Conservation (phyloP, 2,888 invertebrate genomes). For the Pseudoips prasinana region DNA sequence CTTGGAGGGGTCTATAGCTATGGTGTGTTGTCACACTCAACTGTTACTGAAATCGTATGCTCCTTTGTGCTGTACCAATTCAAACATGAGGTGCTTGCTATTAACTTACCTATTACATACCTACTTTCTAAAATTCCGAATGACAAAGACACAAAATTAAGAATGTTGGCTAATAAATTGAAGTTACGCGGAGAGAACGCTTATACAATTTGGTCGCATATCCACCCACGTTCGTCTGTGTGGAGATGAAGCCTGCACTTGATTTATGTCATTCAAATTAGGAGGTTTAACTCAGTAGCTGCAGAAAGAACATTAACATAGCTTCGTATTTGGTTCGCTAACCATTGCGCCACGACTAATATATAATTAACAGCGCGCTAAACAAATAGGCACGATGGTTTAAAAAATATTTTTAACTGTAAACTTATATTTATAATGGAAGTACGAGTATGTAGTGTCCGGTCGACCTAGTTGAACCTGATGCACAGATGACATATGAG, state of each 20-base stretch:
- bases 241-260: slow-evolving; percentile 46
- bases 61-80: too few relatives aligned
- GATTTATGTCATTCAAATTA: slow-evolving; percentile 49
- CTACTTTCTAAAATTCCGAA: slow-evolving; percentile 35
- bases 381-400: too few relatives aligned
- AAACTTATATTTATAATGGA: slow-evolving; percentile 10
- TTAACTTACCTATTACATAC: slow-evolving; percentile 14
- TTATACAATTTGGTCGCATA: slow-evolving; percentile 34
- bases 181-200: slow-evolving; percentile 4
- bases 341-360: too few relatives aligned
- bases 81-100: slow-evolving; percentile 15
- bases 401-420: background rate
- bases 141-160: background rate
- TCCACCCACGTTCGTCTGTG: slow-evolving; percentile 50
- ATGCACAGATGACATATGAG: slow-evolving; percentile 67
- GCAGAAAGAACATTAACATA: background rate
- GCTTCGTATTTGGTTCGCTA: too few relatives aligned
- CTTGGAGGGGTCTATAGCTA: too few relatives aligned
- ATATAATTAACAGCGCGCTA: too few relatives aligned
- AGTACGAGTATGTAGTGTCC: slow-evolving; percentile 49
- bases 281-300: slow-evolving; percentile 35
- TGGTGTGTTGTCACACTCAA: too few relatives aligned
- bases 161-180: too few relatives aligned
- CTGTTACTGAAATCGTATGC: too few relatives aligned
- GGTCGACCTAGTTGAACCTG: slow-evolving; percentile 70